Evolutionary conservation across 2,797 vertebrate species (phyloP).

Genomic region (Erpetoichthys calabaricus): DNA sequence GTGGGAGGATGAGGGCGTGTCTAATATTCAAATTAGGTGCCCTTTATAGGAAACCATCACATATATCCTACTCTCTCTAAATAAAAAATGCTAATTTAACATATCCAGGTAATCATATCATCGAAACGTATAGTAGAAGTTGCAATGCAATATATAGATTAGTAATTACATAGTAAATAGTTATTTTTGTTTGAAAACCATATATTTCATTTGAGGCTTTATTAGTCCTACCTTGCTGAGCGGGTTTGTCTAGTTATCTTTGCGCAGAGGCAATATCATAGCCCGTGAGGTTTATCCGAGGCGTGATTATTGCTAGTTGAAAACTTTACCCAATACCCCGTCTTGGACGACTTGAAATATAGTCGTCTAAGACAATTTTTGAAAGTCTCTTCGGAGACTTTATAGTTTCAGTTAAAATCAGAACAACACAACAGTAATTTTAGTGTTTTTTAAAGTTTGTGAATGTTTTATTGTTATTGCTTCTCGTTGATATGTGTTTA

Average conservation of each 20-base stretch:
- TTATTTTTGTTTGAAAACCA: too few species aligned
- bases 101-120: too few species aligned
- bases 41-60: too few species aligned
- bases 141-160: not conserved
- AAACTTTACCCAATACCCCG: slow-evolving; percentile 84
- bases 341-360: slow-evolving; percentile 80
- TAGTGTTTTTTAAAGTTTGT: too few species aligned
- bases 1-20: too few species aligned
- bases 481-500: too few species aligned
- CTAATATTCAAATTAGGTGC: too few species aligned
- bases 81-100: too few species aligned
- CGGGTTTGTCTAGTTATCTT: not conserved
- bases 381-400: slow-evolving; percentile 73
- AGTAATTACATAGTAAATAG: fast-evolving
- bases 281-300: slow-evolving; percentile 81
- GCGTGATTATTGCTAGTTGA: slow-evolving; percentile 89
- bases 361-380: slow-evolving; percentile 85
- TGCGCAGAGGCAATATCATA: slow-evolving; percentile 87
- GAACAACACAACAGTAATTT: not conserved
- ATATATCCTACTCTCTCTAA: too few species aligned
- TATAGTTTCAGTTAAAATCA: fast-evolving
- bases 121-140: too few species aligned
- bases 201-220: too few species aligned
- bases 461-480: too few species aligned
- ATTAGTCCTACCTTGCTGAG: fast-evolving